Percentiles rank a stretch among this genome's conserved stretches.
These are phyloP conservation scores for Timema podura DNA, from an alignment of 2,888 invertebrate species.

Conservation along the genomic window DNA sequence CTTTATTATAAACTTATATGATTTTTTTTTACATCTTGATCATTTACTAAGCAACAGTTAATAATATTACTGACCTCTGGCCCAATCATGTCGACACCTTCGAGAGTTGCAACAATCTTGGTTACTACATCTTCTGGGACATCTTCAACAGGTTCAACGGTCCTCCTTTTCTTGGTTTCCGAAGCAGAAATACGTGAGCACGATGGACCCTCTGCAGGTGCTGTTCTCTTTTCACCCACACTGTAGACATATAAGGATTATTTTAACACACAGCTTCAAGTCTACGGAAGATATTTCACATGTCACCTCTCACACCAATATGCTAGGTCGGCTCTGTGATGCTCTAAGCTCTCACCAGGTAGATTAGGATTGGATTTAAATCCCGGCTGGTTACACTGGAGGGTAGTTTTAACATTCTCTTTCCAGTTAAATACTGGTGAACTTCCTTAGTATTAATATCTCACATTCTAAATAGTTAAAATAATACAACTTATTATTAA, in stretches of 20 bases:
- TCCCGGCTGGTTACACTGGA: too few relatives aligned
- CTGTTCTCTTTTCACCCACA: slow-evolving; percentile 25
- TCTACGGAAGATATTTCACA: too few relatives aligned
- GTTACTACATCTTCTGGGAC: slow-evolving; percentile 73
- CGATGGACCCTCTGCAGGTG: slow-evolving; percentile 15
- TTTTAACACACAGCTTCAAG: too few relatives aligned
- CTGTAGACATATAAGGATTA: slow-evolving; percentile 18
- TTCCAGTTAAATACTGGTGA: too few relatives aligned
- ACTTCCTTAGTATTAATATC: too few relatives aligned
- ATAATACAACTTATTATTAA: too few relatives aligned
- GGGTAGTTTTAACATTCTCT: too few relatives aligned
- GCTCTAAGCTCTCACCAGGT: too few relatives aligned
- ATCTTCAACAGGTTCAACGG: slow-evolving; percentile 61
- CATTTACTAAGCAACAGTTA: not conserved
- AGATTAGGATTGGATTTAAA: too few relatives aligned
- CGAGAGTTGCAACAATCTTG: slow-evolving; percentile 76
- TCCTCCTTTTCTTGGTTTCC: slow-evolving; percentile 43
- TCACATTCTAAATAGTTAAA: too few relatives aligned
- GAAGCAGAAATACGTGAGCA: slow-evolving; percentile 32
- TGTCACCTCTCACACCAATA: too few relatives aligned
- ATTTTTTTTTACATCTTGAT: not conserved
- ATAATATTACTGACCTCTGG: slow-evolving; percentile 60
- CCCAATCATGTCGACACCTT: slow-evolving; percentile 77
- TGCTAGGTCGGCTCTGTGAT: too few relatives aligned
- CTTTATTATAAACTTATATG: not conserved